These are phyloP conservation scores for Vultur gryphus DNA, from an alignment of 2,797 vertebrate species.

Conservation along the genomic window DNA sequence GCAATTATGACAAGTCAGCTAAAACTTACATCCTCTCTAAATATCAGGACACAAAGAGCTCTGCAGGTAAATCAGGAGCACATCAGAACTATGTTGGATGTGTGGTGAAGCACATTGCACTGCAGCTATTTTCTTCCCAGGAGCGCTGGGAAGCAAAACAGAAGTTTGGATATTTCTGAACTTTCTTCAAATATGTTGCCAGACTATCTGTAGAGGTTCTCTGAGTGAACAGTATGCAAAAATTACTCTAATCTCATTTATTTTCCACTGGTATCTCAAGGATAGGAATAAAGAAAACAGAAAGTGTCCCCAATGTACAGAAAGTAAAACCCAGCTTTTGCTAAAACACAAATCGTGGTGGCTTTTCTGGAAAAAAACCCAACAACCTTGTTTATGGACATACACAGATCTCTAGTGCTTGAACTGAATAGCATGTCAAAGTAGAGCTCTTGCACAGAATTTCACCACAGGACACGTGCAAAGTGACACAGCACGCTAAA, in stretches of 20 bases:
- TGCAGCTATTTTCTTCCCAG: not conserved
- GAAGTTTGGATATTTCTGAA: not conserved
- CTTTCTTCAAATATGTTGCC: not conserved
- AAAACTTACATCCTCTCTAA: not conserved
- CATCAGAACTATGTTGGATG: not conserved
- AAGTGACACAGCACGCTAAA: slow-evolving; percentile 22
- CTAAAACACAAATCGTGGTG: not conserved
- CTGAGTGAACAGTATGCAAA: not conserved
- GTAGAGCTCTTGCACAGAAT: slow-evolving; percentile 20
- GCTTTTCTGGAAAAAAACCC: not conserved
- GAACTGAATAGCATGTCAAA: slow-evolving; percentile 11
- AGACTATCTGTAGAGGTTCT: not conserved
- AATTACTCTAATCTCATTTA: not conserved
- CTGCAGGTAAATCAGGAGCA: not conserved
- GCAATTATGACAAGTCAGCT: not conserved
- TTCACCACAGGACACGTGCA: slow-evolving; percentile 14
- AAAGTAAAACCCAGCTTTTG: not conserved
- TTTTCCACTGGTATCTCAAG: not conserved
- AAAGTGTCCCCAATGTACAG: accelerated
- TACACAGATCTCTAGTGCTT: not conserved
- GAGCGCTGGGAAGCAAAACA: not conserved
- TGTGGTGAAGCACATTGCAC: not conserved
- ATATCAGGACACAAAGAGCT: not conserved
- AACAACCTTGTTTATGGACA: not conserved
- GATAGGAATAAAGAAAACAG: not conserved